Base-by-base conservation (phyloP, 2,797 vertebrate species). In the Sternotherus odoratus region DNA sequence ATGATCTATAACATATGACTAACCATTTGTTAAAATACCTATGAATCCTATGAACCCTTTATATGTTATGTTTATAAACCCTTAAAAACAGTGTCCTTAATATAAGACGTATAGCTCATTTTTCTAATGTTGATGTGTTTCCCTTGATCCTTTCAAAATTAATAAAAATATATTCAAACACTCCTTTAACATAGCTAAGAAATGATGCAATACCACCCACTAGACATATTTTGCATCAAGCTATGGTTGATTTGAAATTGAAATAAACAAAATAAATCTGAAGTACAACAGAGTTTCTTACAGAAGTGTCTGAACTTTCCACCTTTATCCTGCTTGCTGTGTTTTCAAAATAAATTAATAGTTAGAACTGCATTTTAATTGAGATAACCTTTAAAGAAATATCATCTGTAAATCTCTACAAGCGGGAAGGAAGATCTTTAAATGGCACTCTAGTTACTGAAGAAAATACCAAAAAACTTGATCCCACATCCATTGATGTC, bases 311-410 rank as follows among this genome's bases (percentile, higher is more conserved):
- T 86, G 54, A 93, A 82, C 50, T 88, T 94, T 66, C 36, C 88
- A 16, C 33, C 12, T 89, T 24, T 54, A 30, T 72, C 80, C 77
- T 91, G 23, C 9, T 49, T 15, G 23, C 24, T 8, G 28, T 94
- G 3, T 89, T 94, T 94, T 79, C 57, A 92, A 94, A 83, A 88
- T 79, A 92, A 85, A 30, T 78, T 13, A 85, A 86, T 49, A 90
- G 56, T 77, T 2, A 91, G 5, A 16, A 5, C 49, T 56, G 8
- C 0, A 78, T 96, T 91, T 94, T 97, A 93, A 84, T 83, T 94
- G 53, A 87, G 77, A 43, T 87, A 92, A 92, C 3, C 60, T 95
- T 95, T 95, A 83, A 92, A 92, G 2, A 77, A 85, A 48, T 43
- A 26, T 74, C 30, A 23, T 63, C 46, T 77, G 36, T 0, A 2